Conservation (phyloP, 2,113 vertebrate genomes). For the Chroicocephalus ridibundus region DNA sequence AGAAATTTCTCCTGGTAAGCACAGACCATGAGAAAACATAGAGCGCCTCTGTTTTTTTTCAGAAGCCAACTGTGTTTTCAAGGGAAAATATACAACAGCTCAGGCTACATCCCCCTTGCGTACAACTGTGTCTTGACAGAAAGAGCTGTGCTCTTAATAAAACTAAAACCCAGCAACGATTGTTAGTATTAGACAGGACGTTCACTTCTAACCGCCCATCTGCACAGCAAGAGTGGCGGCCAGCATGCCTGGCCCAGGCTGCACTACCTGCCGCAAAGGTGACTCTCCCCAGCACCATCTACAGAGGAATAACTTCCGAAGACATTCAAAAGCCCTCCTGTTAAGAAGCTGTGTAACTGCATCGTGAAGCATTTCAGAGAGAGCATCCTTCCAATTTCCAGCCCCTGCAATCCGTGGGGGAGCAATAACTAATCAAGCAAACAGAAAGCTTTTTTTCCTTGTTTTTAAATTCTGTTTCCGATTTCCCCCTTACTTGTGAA, state of each 20-base stretch:
- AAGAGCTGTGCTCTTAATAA: background rate
- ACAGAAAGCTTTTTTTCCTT: background rate
- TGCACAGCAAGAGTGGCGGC: background rate
- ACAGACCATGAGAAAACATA: background rate
- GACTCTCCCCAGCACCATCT: background rate
- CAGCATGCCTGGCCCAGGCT: accelerated
- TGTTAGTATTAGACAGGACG: background rate
- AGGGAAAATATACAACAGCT: background rate
- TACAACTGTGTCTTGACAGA: background rate
- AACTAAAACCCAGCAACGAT: background rate
- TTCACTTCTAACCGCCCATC: background rate
- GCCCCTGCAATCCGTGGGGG: background rate
- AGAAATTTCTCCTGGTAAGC: conserved; percentile 8
- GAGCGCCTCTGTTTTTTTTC: background rate
- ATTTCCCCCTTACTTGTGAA: background rate
- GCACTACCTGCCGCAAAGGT: background rate
- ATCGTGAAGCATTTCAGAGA: background rate
- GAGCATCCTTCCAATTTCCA: background rate
- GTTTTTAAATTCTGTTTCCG: background rate
- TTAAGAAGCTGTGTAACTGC: background rate
- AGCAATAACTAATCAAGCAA: background rate
- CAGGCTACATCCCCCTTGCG: background rate
- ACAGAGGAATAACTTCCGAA: background rate
- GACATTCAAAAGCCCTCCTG: background rate
- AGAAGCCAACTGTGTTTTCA: background rate